phyloP scores from a whole-genome alignment of 2,113 vertebrate genomes.

The Zingel zingel region DNA sequence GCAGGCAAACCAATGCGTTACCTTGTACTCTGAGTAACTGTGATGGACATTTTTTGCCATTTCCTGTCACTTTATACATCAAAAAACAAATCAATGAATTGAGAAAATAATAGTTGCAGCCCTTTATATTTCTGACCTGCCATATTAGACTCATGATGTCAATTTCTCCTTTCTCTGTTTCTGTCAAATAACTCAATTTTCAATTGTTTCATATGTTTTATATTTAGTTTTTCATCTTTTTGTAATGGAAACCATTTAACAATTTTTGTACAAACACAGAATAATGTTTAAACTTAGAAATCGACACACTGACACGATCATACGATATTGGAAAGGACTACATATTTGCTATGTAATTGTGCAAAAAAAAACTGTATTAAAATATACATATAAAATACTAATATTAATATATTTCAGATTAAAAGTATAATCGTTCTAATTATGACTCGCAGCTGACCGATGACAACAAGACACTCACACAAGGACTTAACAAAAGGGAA shows the following conservation, averaged over 20 bases:
- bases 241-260: too few relatives aligned
- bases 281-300: not conserved
- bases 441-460: not conserved
- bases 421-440: not conserved
- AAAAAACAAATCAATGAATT: not conserved
- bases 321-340: not conserved
- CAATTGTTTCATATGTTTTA: not conserved
- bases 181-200: not conserved
- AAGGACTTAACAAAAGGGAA: slow-evolving; percentile 2
- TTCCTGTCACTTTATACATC: not conserved
- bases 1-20: not conserved
- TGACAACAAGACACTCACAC: not conserved
- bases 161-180: not conserved
- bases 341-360: not conserved
- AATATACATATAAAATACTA: not conserved
- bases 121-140: not conserved
- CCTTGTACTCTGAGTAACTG: not conserved
- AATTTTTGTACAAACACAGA: too few relatives aligned
- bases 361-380: not conserved
- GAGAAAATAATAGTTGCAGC: not conserved
- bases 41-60: not conserved
- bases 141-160: not conserved
- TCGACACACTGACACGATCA: not conserved
- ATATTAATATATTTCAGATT: not conserved
- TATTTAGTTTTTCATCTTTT: too few relatives aligned